Conservation (phyloP, 30 jellyfish, hydroid and myxozoan genomes). For the Sanderia malayensis region DNA sequence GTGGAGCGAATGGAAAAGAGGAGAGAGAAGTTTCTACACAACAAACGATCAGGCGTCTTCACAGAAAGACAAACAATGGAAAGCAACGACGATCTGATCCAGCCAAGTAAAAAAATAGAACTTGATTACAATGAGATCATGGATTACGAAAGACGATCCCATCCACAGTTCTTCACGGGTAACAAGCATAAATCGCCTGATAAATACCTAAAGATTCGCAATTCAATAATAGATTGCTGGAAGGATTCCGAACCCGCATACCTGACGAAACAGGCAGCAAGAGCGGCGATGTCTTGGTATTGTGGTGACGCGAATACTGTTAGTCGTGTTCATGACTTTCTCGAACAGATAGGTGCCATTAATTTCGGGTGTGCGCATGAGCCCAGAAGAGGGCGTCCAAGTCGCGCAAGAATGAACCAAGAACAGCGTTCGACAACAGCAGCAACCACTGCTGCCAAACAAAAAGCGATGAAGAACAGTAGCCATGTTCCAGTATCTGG, state of each 20-base stretch:
- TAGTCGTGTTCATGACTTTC: slow-evolving; percentile 61
- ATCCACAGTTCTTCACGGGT: slow-evolving; percentile 56
- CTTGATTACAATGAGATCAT: slow-evolving; percentile 41
- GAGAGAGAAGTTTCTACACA: slow-evolving; percentile 26
- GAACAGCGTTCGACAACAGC: too few relatives aligned
- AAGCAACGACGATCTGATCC: too few relatives aligned
- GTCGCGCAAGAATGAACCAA: slow-evolving; percentile 57
- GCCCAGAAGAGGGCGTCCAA: slow-evolving; percentile 59
- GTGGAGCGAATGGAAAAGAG: slow-evolving; percentile 64
- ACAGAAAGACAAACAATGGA: too few relatives aligned
- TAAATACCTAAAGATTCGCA: slow-evolving; percentile 50
- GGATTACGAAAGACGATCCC: slow-evolving; percentile 35
- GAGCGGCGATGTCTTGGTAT: slow-evolving; percentile 58
- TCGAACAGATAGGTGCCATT: slow-evolving; percentile 67
- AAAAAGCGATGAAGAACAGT: too few relatives aligned
- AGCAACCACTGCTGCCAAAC: too few relatives aligned
- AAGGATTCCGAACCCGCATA: slow-evolving; percentile 58
- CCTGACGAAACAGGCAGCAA: slow-evolving; percentile 49
- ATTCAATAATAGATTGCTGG: slow-evolving; percentile 60
- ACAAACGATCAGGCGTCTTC: slow-evolving; percentile 2
- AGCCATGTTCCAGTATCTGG: too few relatives aligned
- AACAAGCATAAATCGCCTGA: slow-evolving; percentile 57
- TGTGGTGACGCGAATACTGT: slow-evolving; percentile 69
- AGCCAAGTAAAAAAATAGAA: slow-evolving; percentile 20
- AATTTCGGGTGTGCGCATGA: slow-evolving; percentile 64